A percentile compares a stretch with the other conserved stretches of the same genome.
Evolutionary conservation across 2,113 vertebrate species (phyloP).

Genomic region (Gnathochromis pfefferi): DNA sequence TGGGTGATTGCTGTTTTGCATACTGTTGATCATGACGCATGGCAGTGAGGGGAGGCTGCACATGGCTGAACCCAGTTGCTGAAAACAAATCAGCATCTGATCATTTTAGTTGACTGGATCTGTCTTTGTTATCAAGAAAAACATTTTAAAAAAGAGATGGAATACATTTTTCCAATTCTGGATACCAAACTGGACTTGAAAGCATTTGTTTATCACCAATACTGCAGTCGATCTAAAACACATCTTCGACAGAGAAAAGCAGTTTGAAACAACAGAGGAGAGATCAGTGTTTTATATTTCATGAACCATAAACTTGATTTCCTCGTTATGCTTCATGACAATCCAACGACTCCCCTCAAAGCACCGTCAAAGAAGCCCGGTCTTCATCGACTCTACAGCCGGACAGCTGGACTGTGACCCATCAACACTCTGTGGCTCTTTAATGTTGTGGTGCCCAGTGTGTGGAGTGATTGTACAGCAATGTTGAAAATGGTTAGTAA

Average conservation of each 20-base stretch:
- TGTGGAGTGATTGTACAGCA: not conserved
- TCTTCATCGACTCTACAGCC: rapidly evolving
- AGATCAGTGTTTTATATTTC: not conserved
- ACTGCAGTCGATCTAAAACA: not conserved
- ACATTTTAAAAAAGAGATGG: rapidly evolving
- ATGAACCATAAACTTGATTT: not conserved
- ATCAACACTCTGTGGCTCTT: not conserved
- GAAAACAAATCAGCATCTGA: not conserved
- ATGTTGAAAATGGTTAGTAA: not conserved
- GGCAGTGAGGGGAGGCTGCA: not conserved
- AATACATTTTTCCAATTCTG: not conserved
- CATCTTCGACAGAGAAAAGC: not conserved
- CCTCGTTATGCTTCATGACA: rapidly evolving
- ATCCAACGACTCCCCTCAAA: not conserved
- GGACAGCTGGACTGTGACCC: not conserved
- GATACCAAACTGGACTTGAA: not conserved
- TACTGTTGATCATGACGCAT: rapidly evolving
- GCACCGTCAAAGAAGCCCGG: not conserved
- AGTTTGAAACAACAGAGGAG: rapidly evolving
- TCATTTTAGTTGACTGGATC: not conserved
- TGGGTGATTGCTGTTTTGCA: not conserved
- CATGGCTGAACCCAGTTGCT: not conserved
- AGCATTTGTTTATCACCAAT: not conserved
- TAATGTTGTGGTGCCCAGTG: not conserved
- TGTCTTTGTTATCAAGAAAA: rapidly evolving